A percentile compares a stretch with the other conserved stretches of the same genome.
phyloP scores from a whole-genome alignment of 2,113 vertebrate species.

The Gymnobelideus leadbeateri region DNA sequence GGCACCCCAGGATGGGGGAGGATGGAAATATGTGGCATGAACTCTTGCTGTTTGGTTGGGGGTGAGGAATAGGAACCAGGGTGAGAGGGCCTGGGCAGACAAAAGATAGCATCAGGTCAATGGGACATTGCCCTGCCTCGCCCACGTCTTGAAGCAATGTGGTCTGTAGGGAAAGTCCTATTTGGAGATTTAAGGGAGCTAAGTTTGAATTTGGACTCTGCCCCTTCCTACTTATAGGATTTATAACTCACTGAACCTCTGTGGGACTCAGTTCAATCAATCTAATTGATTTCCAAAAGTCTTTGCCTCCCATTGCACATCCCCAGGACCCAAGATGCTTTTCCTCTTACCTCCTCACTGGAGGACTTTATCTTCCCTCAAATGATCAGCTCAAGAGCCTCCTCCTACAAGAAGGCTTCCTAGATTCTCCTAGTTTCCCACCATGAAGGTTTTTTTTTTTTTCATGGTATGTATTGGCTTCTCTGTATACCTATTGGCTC shows the following conservation, averaged over 20 bases:
- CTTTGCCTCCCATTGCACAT: not conserved
- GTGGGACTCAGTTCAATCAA: not conserved
- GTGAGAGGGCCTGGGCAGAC: not conserved
- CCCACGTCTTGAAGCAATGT: not conserved
- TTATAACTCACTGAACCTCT: not conserved
- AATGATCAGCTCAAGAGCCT: not conserved
- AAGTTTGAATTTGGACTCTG: not conserved
- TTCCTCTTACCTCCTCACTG: not conserved
- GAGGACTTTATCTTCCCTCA: not conserved
- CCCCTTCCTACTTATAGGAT: not conserved
- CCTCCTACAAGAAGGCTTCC: not conserved
- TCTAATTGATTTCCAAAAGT: not conserved
- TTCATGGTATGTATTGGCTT: not conserved
- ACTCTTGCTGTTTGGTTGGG: not conserved
- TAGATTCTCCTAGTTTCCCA: not conserved
- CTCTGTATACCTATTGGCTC: not conserved
- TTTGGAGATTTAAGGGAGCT: not conserved
- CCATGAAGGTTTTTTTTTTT: not conserved
- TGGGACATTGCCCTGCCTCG: not conserved
- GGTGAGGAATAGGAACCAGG: too few relatives aligned
- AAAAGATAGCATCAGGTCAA: not conserved
- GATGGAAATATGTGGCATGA: not conserved
- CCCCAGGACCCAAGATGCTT: not conserved
- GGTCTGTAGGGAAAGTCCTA: not conserved
- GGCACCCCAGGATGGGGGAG: not conserved